phyloP scores from a whole-genome alignment of 1,140 invertebrate species.

The Yoshiicerus persimilis region DNA sequence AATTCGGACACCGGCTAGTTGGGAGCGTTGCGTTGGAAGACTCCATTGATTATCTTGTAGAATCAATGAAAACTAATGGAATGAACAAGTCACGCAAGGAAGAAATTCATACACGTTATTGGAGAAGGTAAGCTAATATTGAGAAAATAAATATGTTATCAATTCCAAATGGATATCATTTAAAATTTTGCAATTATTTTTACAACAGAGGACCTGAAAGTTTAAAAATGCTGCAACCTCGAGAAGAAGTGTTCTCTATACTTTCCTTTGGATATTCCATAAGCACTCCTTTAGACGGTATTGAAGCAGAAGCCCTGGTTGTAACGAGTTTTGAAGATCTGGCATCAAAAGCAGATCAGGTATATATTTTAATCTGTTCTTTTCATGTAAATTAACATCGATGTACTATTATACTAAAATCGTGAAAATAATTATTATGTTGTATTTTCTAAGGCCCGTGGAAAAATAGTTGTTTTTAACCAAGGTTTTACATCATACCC shows the following conservation, averaged over 20 bases:
- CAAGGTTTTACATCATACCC: constrained; percentile 53
- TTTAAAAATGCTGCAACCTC: constrained; percentile 65
- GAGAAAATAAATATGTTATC: too few species aligned
- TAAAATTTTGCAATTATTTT: background rate
- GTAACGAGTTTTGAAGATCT: constrained; percentile 56
- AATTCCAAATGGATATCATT: too few species aligned
- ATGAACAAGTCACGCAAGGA: background rate
- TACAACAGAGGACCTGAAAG: constrained; percentile 63
- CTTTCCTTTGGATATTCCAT: constrained; percentile 61
- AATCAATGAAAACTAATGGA: background rate
- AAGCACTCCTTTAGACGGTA: constrained; percentile 62
- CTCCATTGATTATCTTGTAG: constrained; percentile 19
- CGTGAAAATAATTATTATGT: background rate
- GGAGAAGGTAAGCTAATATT: background rate
- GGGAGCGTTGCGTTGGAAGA: background rate
- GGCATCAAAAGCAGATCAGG: constrained; percentile 44
- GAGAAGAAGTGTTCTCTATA: constrained; percentile 63
- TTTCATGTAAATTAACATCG: too few species aligned
- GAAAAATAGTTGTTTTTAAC: constrained; percentile 58
- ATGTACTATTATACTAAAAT: background rate
- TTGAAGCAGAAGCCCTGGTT: constrained; percentile 53
- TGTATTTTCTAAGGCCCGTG: constrained; percentile 50
- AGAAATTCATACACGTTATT: background rate
- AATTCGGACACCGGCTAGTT: background rate
- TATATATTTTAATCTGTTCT: background rate